These are phyloP conservation scores for Esox niger DNA, from an alignment of 2,113 vertebrate species.

Conservation along the genomic window DNA sequence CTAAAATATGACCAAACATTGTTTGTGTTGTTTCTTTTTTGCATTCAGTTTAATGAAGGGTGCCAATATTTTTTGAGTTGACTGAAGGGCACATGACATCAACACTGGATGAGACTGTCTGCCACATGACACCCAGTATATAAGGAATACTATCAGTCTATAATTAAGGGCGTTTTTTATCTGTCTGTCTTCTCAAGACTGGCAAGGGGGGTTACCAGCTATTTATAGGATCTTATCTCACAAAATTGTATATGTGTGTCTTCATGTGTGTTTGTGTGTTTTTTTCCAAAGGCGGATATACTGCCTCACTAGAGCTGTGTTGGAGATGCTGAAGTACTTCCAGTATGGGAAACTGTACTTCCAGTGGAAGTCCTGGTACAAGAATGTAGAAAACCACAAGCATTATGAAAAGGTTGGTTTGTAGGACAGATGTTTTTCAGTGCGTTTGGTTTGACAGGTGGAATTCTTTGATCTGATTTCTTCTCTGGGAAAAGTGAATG, in stretches of 20 bases:
- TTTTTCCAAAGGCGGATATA: slow-evolving; percentile 60
- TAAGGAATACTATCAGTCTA: no score
- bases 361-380: slow-evolving; percentile 69
- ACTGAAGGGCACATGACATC: no score
- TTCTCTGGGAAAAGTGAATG: no score
- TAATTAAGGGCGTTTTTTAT: neutral
- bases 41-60: no score
- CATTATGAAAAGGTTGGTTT: slow-evolving; percentile 66
- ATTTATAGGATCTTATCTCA: neutral
- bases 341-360: slow-evolving; percentile 68
- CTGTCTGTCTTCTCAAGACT: neutral
- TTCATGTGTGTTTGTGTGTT: neutral
- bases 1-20: no score
- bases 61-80: no score
- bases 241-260: neutral
- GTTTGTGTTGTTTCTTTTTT: no score
- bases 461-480: no score
- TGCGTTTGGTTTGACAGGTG: no score
- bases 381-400: slow-evolving; percentile 55
- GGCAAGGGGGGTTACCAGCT: neutral
- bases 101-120: no score
- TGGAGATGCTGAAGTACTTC: slow-evolving; percentile 69
- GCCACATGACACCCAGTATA: no score
- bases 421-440: neutral
- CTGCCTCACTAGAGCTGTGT: slow-evolving; percentile 59